Evolutionary conservation across 1,140 invertebrate species (phyloP).

Genomic region (Pectinophora gossypiella): DNA sequence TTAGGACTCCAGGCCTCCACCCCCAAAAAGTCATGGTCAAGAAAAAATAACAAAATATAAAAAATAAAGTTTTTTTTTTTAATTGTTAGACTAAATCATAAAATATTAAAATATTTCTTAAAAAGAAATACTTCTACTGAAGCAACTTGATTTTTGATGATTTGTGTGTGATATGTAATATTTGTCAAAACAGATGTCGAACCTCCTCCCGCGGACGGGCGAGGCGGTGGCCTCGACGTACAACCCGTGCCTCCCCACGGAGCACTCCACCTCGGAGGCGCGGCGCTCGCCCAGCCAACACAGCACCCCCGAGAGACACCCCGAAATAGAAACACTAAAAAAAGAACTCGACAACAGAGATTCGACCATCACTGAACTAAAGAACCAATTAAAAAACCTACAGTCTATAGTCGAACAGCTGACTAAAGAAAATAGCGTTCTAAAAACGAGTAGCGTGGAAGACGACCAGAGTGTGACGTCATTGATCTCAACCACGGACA

Average conservation of each 20-base stretch:
- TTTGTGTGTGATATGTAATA: no score
- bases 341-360: slow-evolving; percentile 65
- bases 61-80: no score
- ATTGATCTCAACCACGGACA: slow-evolving; percentile 37
- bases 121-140: no score
- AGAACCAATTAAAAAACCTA: slow-evolving; percentile 77
- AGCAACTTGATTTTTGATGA: no score
- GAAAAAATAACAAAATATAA: no score
- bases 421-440: slow-evolving; percentile 81
- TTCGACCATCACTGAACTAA: slow-evolving; percentile 76
- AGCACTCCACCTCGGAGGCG: slow-evolving; percentile 33
- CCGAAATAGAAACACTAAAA: slow-evolving; percentile 54
- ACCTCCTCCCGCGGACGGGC: slow-evolving; percentile 40
- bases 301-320: slow-evolving; percentile 21
- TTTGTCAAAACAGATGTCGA: not conserved
- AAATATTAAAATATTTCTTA: no score
- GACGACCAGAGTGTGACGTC: slow-evolving; percentile 59
- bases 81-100: no score
- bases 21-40: no score
- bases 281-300: slow-evolving; percentile 24
- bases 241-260: slow-evolving; percentile 54
- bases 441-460: slow-evolving; percentile 73
- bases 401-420: slow-evolving; percentile 80
- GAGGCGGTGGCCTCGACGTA: slow-evolving; percentile 60
- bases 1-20: no score